A percentile compares a stretch with the other conserved stretches of the same genome.
These are phyloP conservation scores for Hirtodrosophila trivittata DNA, from an alignment of 2,888 invertebrate species.

Conservation along the genomic window DNA sequence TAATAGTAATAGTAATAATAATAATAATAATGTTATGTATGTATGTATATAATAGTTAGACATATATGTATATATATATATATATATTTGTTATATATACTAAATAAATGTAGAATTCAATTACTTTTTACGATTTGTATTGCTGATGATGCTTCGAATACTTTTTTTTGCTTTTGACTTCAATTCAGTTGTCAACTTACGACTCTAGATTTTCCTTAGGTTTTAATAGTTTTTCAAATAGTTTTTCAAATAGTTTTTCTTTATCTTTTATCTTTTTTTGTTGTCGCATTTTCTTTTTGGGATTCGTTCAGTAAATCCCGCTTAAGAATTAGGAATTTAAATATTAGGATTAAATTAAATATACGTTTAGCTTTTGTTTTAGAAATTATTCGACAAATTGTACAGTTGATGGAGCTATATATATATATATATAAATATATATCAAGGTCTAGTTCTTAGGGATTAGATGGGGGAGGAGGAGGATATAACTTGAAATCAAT, in stretches of 20 bases:
- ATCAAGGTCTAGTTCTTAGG: not conserved
- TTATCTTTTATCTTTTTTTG: constrained; percentile 4
- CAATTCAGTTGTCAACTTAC: constrained; percentile 23
- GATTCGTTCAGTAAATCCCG: constrained; percentile 5
- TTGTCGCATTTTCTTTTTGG: constrained; percentile 13
- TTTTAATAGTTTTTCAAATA: not conserved
- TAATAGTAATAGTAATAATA: too few species aligned
- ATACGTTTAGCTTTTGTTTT: not conserved
- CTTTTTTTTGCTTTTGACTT: constrained; percentile 15
- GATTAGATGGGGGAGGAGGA: not conserved
- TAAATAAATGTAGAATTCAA: constrained; percentile 18
- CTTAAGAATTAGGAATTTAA: constrained; percentile 7
- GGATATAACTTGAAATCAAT: constrained; percentile 4
- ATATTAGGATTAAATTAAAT: constrained; percentile 7
- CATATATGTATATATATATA: constrained; percentile 15
- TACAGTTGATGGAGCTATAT: constrained; percentile 32
- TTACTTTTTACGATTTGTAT: constrained; percentile 19
- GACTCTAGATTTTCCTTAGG: not conserved
- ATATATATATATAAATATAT: constrained; percentile 11
- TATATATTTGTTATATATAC: constrained; percentile 18
- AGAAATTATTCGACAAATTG: constrained; percentile 28
- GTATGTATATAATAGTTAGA: constrained; percentile 8
- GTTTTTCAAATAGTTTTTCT: too few species aligned
- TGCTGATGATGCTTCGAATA: constrained; percentile 40
- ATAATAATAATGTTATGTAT: too few species aligned